phyloP scores from a whole-genome alignment of 2,888 invertebrate species.

The Noctua janthe region DNA sequence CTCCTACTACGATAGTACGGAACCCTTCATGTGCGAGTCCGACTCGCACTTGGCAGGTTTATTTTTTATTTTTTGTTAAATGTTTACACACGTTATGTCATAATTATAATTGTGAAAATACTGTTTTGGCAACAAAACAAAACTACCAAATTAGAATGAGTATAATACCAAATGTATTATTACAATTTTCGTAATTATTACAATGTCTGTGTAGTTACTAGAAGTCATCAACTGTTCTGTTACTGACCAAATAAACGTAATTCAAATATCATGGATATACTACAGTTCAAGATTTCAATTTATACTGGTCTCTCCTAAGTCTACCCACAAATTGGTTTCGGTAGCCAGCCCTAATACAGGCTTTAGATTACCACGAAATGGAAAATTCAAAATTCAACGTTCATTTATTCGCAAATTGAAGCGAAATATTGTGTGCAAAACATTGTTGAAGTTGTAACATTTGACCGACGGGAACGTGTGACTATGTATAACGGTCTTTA shows the following conservation, averaged over 20 bases:
- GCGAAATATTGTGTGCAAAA: conserved; percentile 34
- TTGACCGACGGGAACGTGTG: conserved; percentile 22
- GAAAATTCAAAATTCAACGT: conserved; percentile 51
- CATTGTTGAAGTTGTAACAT: conserved; percentile 34
- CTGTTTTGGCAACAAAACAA: not conserved
- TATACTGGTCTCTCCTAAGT: conserved; percentile 36
- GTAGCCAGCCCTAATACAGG: conserved; percentile 43
- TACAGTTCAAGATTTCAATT: conserved; percentile 26
- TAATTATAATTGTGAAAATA: not conserved
- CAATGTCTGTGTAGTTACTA: conserved; percentile 23
- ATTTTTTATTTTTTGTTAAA: not conserved
- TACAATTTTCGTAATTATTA: conserved; percentile 26
- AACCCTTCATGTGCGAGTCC: too few relatives aligned
- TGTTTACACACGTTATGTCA: not conserved
- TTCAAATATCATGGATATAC: conserved; percentile 6
- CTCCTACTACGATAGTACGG: too few relatives aligned
- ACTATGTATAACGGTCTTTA: conserved; percentile 8
- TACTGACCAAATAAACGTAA: conserved; percentile 23
- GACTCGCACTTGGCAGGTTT: too few relatives aligned
- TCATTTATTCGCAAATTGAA: conserved; percentile 48
- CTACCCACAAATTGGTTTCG: conserved; percentile 54
- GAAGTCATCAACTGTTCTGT: conserved; percentile 31
- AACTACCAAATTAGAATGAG: not conserved
- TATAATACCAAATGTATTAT: not conserved
- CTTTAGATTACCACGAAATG: conserved; percentile 53